A percentile compares a stretch with the other conserved stretches of the same genome.
These are phyloP conservation scores for Leucoptera coffeella DNA, from an alignment of 2,888 invertebrate genomes.

Conservation along the genomic window DNA sequence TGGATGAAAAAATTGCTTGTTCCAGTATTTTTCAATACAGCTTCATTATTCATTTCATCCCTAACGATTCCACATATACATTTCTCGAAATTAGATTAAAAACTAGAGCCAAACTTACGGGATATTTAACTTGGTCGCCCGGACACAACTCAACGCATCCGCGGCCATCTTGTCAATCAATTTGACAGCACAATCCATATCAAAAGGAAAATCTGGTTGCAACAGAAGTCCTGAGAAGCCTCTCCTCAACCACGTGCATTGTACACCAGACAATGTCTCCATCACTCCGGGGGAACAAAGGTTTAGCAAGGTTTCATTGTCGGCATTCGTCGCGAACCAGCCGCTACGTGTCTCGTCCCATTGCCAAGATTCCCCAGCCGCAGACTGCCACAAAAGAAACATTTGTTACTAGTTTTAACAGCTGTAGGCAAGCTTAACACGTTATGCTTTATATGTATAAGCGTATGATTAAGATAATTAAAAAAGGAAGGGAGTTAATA, in stretches of 20 bases:
- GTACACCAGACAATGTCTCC: constrained; percentile 19
- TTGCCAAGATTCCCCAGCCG: constrained; percentile 15
- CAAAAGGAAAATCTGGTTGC: constrained; percentile 18
- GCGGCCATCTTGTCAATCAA: constrained; percentile 20
- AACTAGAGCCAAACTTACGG: no score
- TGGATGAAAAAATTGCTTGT: no score
- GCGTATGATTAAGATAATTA: no score
- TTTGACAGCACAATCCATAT: constrained; percentile 17
- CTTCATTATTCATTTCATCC: no score
- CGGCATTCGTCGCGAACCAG: constrained; percentile 14
- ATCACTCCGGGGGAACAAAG: constrained; percentile 22
- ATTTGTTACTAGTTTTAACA: not conserved
- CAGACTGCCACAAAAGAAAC: constrained; percentile 8
- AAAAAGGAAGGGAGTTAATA: no score
- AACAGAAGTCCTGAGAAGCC: constrained; percentile 26
- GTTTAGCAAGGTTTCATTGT: constrained; percentile 23
- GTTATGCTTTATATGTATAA: not conserved
- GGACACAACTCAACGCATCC: constrained; percentile 23
- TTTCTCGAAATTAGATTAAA: no score
- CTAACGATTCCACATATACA: no score
- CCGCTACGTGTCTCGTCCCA: constrained; percentile 19
- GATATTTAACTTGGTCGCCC: constrained; percentile 16
- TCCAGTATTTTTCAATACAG: no score
- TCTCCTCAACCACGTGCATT: constrained; percentile 28
- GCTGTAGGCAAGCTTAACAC: no score